Conservation (phyloP, 2,797 vertebrate species). For the Enteromius paludinosus region DNA sequence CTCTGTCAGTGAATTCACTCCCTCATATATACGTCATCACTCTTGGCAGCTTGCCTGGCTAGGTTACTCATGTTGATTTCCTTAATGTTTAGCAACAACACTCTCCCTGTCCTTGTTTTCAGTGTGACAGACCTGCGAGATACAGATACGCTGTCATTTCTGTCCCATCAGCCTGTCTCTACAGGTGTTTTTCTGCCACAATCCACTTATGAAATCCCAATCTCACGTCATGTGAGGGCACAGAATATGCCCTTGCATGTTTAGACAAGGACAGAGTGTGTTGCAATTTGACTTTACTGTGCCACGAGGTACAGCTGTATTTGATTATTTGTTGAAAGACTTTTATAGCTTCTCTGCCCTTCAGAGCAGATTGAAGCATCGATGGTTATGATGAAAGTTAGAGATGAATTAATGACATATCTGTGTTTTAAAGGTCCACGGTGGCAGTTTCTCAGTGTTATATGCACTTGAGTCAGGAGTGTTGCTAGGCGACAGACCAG, state of each 20-base stretch:
- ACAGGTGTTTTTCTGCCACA: not conserved
- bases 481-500: slow-evolving; percentile 37
- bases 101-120: not conserved
- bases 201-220: slow-evolving; percentile 15
- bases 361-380: not conserved
- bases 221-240: not conserved
- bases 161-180: slow-evolving; percentile 7
- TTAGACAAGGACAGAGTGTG: not conserved
- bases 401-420: slow-evolving; percentile 2
- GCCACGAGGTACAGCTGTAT: not conserved
- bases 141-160: not conserved
- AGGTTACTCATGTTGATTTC: slow-evolving; percentile 24
- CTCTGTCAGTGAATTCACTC: slow-evolving; percentile 1
- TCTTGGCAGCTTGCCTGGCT: slow-evolving; percentile 2
- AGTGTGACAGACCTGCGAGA: not conserved
- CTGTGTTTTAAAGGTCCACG: slow-evolving; percentile 9
- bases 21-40: slow-evolving; percentile 1
- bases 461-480: slow-evolving; percentile 46
- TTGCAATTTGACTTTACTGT: slow-evolving; percentile 1
- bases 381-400: slow-evolving; percentile 16
- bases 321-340: slow-evolving; percentile 16
- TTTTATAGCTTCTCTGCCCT: slow-evolving; percentile 21
- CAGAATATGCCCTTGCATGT: slow-evolving; percentile 15
- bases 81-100: slow-evolving; percentile 25
- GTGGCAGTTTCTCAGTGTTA: slow-evolving; percentile 11